phyloP scores from a whole-genome alignment of 1,140 invertebrate species.

The Saccostrea echinata region DNA sequence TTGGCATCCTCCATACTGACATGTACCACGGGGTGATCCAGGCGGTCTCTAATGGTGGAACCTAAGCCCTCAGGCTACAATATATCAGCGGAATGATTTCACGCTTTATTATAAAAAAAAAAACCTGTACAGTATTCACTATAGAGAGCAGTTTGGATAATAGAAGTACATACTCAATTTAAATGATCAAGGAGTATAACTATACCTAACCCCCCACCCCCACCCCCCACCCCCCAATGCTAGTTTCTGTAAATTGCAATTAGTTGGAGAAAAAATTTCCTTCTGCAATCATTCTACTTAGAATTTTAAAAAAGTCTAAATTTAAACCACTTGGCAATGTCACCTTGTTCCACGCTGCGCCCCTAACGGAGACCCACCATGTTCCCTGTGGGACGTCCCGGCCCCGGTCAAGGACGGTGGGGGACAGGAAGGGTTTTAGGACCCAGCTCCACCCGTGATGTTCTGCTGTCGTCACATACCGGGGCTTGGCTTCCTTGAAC shows the following conservation, averaged over 20 bases:
- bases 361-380: slow-evolving; percentile 73
- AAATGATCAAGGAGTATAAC: too few species aligned
- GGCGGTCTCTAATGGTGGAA: slow-evolving; percentile 64
- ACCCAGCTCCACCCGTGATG: slow-evolving; percentile 75
- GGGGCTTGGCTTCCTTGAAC: slow-evolving; percentile 71
- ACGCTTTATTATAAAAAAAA: too few species aligned
- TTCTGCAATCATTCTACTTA: too few species aligned
- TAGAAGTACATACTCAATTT: too few species aligned
- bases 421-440: slow-evolving; percentile 63
- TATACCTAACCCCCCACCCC: too few species aligned
- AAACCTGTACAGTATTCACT: too few species aligned
- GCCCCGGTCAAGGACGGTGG: slow-evolving; percentile 54
- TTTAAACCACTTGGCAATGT: slow-evolving; percentile 17
- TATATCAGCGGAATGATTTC: too few species aligned
- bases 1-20: slow-evolving; percentile 77
- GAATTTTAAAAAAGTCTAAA: too few species aligned
- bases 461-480: slow-evolving; percentile 71
- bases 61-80: slow-evolving; percentile 76
- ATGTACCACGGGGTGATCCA: slow-evolving; percentile 77
- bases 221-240: too few species aligned
- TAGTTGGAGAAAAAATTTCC: too few species aligned
- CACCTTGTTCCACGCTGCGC: slow-evolving; percentile 74
- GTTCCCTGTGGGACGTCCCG: slow-evolving; percentile 58
- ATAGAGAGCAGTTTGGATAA: too few species aligned
- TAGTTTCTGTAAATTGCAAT: too few species aligned